These are phyloP conservation scores for Tokudaia muenninki DNA, from an alignment of 2,797 vertebrate species.

Conservation along the genomic window DNA sequence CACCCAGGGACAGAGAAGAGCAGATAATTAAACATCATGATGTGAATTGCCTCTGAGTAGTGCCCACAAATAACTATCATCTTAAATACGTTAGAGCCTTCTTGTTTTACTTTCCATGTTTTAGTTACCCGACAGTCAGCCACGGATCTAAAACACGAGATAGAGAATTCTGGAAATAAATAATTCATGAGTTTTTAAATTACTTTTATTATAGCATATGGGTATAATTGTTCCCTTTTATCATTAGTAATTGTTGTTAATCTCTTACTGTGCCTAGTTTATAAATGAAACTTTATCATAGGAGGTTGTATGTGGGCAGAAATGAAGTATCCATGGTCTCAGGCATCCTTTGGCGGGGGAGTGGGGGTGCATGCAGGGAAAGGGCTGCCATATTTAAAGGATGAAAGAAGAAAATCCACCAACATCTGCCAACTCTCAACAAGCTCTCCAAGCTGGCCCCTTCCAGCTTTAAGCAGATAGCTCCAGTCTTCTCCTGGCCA, in stretches of 20 bases:
- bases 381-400: not conserved
- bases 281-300: not conserved
- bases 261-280: not conserved
- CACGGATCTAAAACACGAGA: not conserved
- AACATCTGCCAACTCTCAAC: not conserved
- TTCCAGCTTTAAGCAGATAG: not conserved
- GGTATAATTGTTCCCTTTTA: constrained; percentile 15
- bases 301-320: not conserved
- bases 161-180: constrained; percentile 28
- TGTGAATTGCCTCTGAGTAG: not conserved
- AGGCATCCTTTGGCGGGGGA: not conserved
- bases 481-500: not conserved
- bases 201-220: not conserved
- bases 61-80: not conserved
- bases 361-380: fast-evolving
- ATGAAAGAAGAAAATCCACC: not conserved
- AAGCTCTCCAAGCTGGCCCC: not conserved
- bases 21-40: not conserved
- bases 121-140: not conserved
- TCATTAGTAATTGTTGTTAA: not conserved
- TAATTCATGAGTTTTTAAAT: constrained; percentile 23
- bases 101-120: not conserved
- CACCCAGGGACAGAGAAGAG: not conserved
- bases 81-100: not conserved
- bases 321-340: not conserved